Evolutionary conservation across 2,888 invertebrate genomes (phyloP).

Genomic region (Drosophila maculinotata): DNA sequence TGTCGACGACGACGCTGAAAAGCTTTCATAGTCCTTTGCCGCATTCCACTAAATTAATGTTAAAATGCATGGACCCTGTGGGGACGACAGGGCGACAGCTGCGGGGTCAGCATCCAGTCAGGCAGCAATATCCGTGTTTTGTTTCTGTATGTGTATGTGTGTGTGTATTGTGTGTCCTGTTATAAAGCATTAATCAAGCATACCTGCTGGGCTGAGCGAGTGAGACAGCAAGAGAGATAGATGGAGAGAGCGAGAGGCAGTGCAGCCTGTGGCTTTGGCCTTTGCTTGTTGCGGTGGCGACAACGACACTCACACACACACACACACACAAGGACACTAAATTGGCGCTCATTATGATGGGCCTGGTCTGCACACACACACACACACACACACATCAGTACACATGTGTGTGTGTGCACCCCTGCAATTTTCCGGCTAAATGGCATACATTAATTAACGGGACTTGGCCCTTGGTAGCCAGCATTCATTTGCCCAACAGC

Average conservation of each 20-base stretch:
- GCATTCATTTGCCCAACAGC: slow-evolving; percentile 66
- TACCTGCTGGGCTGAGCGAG: slow-evolving; percentile 75
- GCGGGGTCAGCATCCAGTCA: slow-evolving; percentile 50
- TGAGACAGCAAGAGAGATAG: slow-evolving; percentile 11
- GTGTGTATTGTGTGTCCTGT: slow-evolving; percentile 54
- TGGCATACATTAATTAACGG: slow-evolving; percentile 81
- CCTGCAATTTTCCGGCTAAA: slow-evolving; percentile 78
- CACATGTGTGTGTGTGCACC: slow-evolving; percentile 51
- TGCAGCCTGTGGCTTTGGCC: slow-evolving; percentile 60
- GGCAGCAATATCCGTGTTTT: slow-evolving; percentile 53
- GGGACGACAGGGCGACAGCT: slow-evolving; percentile 37
- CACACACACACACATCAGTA: slow-evolving; percentile 22
- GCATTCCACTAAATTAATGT: slow-evolving; percentile 81
- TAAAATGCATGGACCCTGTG: slow-evolving; percentile 61
- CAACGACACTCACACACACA: slow-evolving; percentile 48
- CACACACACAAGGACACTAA: slow-evolving; percentile 56
- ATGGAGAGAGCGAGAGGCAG: slow-evolving; percentile 1
- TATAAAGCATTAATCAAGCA: slow-evolving; percentile 81
- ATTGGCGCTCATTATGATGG: slow-evolving; percentile 79
- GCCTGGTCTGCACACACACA: slow-evolving; percentile 40
- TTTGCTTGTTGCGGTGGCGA: slow-evolving; percentile 78
- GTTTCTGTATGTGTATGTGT: slow-evolving; percentile 37
- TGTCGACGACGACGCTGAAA: slow-evolving; percentile 69
- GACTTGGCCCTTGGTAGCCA: slow-evolving; percentile 58
- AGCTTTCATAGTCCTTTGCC: slow-evolving; percentile 65